phyloP scores from a whole-genome alignment of 2,888 invertebrate genomes.

The Choreutis nemorana region DNA sequence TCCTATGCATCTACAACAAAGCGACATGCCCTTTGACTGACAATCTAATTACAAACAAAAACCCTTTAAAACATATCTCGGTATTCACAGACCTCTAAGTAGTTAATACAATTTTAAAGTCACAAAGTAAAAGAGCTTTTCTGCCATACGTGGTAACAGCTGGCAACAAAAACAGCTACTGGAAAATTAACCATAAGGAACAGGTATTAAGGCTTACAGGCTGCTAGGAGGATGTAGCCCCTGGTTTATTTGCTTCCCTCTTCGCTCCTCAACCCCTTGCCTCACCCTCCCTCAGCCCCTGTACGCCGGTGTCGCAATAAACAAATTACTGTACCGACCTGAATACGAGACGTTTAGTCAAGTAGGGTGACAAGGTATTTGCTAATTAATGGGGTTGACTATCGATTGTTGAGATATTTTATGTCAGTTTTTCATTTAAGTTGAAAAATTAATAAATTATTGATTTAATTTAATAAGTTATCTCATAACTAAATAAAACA shows the following conservation, averaged over 20 bases:
- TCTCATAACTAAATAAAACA: background rate
- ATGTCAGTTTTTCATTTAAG: background rate
- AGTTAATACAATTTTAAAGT: conserved; percentile 48
- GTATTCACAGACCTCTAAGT: conserved; percentile 26
- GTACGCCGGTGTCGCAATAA: conserved; percentile 34
- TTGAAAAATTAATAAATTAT: too few relatives aligned
- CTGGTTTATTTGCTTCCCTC: too few relatives aligned
- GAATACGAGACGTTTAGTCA: conserved; percentile 36
- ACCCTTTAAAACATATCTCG: conserved; percentile 18
- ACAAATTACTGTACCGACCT: conserved; percentile 52
- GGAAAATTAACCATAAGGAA: too few relatives aligned
- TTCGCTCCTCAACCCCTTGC: conserved; percentile 10
- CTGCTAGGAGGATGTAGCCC: too few relatives aligned
- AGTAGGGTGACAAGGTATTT: conserved; percentile 17
- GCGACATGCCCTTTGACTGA: too few relatives aligned
- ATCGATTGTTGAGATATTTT: background rate
- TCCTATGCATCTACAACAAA: too few relatives aligned
- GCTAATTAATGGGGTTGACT: background rate
- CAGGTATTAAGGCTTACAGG: too few relatives aligned
- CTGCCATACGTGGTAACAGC: too few relatives aligned
- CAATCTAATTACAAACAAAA: too few relatives aligned
- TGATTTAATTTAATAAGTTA: background rate
- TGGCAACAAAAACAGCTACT: too few relatives aligned
- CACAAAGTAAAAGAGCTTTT: conserved; percentile 47
- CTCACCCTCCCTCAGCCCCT: conserved; percentile 11